Evolutionary conservation across 2,888 invertebrate species (phyloP).

Genomic region (Girardia tigrina): DNA sequence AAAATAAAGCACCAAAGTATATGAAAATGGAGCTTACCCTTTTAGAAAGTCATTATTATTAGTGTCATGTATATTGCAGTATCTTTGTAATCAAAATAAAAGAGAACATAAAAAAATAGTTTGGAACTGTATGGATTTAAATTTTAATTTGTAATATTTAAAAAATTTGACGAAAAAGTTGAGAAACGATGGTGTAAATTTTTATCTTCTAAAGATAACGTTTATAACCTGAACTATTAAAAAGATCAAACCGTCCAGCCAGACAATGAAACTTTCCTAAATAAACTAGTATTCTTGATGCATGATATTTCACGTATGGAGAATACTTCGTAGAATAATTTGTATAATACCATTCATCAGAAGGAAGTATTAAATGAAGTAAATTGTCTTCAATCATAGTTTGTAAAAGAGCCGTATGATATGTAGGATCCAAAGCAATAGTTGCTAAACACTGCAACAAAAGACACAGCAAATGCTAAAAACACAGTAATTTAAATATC

Average conservation of each 20-base stretch:
- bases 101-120: too few species aligned
- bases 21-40: too few species aligned
- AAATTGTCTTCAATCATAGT: constrained; percentile 57
- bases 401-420: constrained; percentile 55
- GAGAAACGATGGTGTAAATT: too few species aligned
- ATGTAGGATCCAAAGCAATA: constrained; percentile 55
- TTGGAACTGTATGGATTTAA: too few species aligned
- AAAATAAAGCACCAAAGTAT: too few species aligned
- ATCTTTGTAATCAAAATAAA: too few species aligned
- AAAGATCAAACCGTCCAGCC: constrained; percentile 56
- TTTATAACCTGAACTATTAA: constrained; percentile 55
- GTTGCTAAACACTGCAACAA: constrained; percentile 57
- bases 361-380: constrained; percentile 57
- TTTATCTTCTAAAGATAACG: too few species aligned
- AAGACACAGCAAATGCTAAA: constrained; percentile 57
- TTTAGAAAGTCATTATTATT: too few species aligned
- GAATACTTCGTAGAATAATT: constrained; percentile 59
- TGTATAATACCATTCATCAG: constrained; percentile 60
- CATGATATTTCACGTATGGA: constrained; percentile 58
- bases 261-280: constrained; percentile 57
- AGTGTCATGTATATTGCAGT: too few species aligned
- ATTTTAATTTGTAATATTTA: too few species aligned
- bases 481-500: background rate
- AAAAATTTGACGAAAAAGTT: too few species aligned
- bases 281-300: constrained; percentile 57